Base-by-base conservation (phyloP, 2,888 invertebrate genomes). In the Corbicula japonica region DNA sequence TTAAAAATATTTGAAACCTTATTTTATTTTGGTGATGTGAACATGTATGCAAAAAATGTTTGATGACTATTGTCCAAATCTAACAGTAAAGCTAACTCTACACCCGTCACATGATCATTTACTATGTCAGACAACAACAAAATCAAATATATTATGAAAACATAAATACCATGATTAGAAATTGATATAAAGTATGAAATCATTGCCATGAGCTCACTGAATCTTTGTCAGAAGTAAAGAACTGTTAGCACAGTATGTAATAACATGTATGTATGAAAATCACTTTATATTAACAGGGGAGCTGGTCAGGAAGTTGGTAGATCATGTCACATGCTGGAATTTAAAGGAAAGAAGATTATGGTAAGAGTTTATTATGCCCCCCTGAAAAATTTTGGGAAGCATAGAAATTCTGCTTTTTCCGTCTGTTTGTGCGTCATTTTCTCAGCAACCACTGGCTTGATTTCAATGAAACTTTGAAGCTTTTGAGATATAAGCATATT, bases 221-320 rank as follows among this genome's bases (percentile, higher is more conserved):
- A 56, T 41, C 10, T 41, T 41, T 41, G 15, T 12, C 10, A 41
- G 10, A 41, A 41, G 41, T 15, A 41, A 41, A 12, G 10, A 41
- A 30, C 32, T 35, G 65, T 70, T 5, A 21, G 2, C 5, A 30
- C 54, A 1, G 32, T 2, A 2, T 50, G 35, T 61, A 30, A 46
- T 21, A 21, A 28, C n/a, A 46, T 10, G 30, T 23, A 23, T 52
- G 26, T 52, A 26, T 52, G 12, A 6, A 52, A 69, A n/a, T 48
- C 65, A 46, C 26, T 72, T 58, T 72, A 44, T 44, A 3, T 41
- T 87, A 92, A 71, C 88, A 94, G 94, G 23, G 99, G 99, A 28
- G 98, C 99, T 76, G 99, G 99, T 1, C 99, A 99, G 94, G 99
- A 99, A 95, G 99, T 99, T 3, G 99, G 99, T 68, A 95, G 99